Conservation (phyloP, 2,888 invertebrate genomes). For the Megastigmus dorsalis region DNA sequence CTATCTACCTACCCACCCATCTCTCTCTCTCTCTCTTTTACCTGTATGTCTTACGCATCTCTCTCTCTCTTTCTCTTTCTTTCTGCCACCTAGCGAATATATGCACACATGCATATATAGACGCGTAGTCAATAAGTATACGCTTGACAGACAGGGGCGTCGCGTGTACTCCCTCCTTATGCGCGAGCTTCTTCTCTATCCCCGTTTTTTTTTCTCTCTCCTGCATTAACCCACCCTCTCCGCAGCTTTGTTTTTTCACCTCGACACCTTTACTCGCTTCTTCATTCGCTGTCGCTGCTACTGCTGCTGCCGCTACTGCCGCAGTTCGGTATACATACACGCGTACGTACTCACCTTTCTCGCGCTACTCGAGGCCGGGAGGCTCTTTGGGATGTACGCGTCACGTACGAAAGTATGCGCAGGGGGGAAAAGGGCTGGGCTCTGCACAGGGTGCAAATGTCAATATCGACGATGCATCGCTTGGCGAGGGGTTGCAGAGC, state of each 20-base stretch:
- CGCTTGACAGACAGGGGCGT: constrained; percentile 72
- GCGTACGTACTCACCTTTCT: neutral
- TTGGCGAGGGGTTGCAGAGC: neutral
- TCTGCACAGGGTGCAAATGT: constrained; percentile 21
- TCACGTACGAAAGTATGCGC: too few species aligned
- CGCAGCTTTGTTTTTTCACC: neutral
- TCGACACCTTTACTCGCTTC: constrained; percentile 11
- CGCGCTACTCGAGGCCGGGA: neutral
- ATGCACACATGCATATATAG: too few species aligned
- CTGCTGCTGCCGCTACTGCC: too few species aligned
- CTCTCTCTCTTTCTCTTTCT: neutral
- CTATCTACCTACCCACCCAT: constrained; percentile 68
- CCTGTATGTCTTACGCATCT: constrained; percentile 55
- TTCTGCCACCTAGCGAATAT: neutral
- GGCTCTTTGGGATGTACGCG: neutral
- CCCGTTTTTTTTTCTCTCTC: constrained; percentile 45
- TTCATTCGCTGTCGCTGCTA: neutral
- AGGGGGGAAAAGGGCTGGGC: neutral
- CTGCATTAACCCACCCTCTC: neutral
- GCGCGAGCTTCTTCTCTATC: too few species aligned
- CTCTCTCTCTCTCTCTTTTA: constrained; percentile 28
- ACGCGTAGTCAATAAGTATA: constrained; percentile 68
- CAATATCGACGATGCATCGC: constrained; percentile 26
- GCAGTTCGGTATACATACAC: too few species aligned
- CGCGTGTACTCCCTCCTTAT: constrained; percentile 40